These are phyloP conservation scores for Probaryconus sp. DNA, from an alignment of 1,140 invertebrate genomes.

Conservation along the genomic window DNA sequence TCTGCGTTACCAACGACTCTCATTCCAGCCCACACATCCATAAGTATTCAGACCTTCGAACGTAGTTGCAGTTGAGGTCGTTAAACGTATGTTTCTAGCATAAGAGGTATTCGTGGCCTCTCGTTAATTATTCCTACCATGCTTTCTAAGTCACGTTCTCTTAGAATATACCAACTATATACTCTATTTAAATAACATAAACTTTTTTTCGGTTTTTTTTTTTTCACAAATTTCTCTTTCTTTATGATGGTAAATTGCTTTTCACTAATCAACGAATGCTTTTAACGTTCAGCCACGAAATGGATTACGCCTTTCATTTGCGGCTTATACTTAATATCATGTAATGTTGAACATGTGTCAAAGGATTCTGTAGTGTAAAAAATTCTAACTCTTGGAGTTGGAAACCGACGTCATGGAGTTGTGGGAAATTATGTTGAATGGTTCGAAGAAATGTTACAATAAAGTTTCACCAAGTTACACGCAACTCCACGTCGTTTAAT, in stretches of 20 bases:
- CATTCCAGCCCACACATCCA: constrained; percentile 56
- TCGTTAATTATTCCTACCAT: constrained; percentile 72
- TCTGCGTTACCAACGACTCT: constrained; percentile 39
- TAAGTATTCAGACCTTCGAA: constrained; percentile 58
- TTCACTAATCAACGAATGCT: constrained; percentile 33
- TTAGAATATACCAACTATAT: constrained; percentile 47
- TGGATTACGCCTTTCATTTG: no score
- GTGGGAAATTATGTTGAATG: no score
- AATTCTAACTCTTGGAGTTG: no score
- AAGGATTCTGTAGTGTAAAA: no score
- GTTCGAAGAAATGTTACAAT: no score
- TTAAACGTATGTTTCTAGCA: constrained; percentile 68
- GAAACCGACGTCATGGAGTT: no score
- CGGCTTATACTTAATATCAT: no score
- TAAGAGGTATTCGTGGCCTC: constrained; percentile 63
- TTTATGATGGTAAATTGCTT: constrained; percentile 26
- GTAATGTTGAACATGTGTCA: no score
- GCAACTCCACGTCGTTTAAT: no score
- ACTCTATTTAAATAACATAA: constrained; percentile 48
- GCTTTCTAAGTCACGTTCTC: constrained; percentile 63
- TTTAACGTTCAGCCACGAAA: no score
- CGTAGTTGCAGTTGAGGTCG: constrained; percentile 61
- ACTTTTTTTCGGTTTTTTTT: constrained; percentile 28
- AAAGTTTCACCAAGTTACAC: no score
- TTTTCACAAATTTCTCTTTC: constrained; percentile 5